Percentiles rank a stretch among this genome's conserved stretches.
Evolutionary conservation across 2,888 invertebrate genomes (phyloP).

Genomic region (Tetramorium bicarinatum): DNA sequence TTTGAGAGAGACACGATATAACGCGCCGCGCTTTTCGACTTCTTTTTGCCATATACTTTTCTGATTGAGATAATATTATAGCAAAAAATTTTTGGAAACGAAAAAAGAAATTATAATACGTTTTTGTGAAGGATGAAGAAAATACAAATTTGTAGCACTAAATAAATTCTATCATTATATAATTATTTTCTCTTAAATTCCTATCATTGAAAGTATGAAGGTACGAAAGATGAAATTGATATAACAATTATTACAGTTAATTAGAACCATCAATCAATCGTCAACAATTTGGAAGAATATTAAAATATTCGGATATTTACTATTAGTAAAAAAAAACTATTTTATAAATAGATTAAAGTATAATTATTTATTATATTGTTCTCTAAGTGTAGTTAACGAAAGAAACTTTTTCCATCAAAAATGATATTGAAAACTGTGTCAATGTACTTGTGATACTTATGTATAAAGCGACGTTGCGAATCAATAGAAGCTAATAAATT

Average conservation of each 20-base stretch:
- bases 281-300: neutral
- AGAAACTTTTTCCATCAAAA: neutral
- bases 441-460: neutral
- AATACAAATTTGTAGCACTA: neutral
- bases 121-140: neutral
- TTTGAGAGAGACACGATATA: neutral
- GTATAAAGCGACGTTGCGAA: neutral
- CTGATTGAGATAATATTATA: neutral
- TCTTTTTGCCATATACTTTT: neutral
- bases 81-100: neutral
- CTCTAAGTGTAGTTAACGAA: neutral
- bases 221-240: neutral
- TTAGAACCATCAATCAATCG: neutral
- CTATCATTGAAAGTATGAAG: neutral
- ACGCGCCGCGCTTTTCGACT: neutral
- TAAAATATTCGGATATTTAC: neutral
- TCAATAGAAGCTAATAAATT: neutral
- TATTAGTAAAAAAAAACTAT: neutral
- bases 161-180: neutral
- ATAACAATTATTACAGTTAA: conserved; percentile 11
- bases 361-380: neutral
- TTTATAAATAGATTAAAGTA: neutral
- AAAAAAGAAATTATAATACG: neutral
- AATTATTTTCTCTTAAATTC: neutral
- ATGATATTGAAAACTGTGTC: neutral